Evolutionary conservation across 2,113 vertebrate species (phyloP), one percentile per base, ranked within the genome.

Genomic region (Sebastes fasciatus): DNA sequence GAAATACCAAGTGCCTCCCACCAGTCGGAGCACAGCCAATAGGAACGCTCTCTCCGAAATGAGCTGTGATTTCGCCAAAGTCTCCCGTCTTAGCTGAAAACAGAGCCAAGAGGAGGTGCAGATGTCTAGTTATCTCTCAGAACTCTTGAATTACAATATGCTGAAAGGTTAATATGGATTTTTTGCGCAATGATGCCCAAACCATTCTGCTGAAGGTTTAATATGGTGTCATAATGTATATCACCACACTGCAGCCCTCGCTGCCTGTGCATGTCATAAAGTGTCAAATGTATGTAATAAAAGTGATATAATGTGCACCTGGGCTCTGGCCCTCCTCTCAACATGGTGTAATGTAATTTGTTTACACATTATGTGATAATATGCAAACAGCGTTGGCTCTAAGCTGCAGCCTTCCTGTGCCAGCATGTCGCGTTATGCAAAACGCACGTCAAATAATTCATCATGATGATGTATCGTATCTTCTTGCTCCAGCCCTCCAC

Each of bases 371-470:
- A 77, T 85, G 74, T 80, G 80, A 86, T 86, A 58, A 89, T 89
- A 82, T 71, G 79, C 57, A 77, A 86, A 80, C 79, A 82, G 82
- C 75, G 84, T 64, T 82, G 49, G 80, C 89, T 87, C 68, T 68
- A 63, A 85, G 84, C 86, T 74, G 55, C 80, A 80, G 63, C 87
- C 66, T 76, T 79, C 78, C 57, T 55, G 76, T 64, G 57, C 70
- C 79, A 76, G 72, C 84, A 4, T 79, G 73, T 64, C 74, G 78
- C 72, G 70, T 85, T 88, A 89, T 90, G 86, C 84, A 92, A 82
- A 91, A 74, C 23, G 8, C 75, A 67, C 54, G 84, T 89, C 77
- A 79, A 90, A 90, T 87, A 87, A 87, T 89, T 88, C 76, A 86
- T 88, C 75, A 76, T 65, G 61, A 81, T 78, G 79, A 87, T 79